A percentile compares a stretch with the other conserved stretches of the same genome.
phyloP scores from a whole-genome alignment of 2,113 vertebrate species.

The Myrmecobius fasciatus region DNA sequence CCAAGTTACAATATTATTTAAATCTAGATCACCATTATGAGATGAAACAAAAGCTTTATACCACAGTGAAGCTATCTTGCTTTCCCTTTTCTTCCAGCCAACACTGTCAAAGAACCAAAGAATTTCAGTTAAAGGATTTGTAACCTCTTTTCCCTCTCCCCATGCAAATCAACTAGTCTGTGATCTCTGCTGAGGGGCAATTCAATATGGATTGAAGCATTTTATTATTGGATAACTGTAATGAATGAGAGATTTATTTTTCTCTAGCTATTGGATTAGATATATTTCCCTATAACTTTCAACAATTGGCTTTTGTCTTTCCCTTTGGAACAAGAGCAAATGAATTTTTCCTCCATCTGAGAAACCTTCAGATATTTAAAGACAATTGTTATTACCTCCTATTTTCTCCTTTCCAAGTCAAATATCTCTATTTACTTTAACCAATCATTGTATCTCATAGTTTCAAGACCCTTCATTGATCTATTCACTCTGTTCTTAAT shows the following conservation, averaged over 20 bases:
- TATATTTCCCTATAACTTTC: background rate
- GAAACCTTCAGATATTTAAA: background rate
- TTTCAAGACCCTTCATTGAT: background rate
- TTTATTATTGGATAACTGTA: background rate
- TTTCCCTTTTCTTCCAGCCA: background rate
- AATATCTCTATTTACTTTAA: background rate
- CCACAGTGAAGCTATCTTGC: background rate
- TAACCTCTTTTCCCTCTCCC: background rate
- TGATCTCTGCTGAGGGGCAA: background rate
- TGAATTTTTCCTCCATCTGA: background rate
- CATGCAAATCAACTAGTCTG: background rate
- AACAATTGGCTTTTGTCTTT: background rate
- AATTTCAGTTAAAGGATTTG: background rate
- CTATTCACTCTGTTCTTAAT: background rate
- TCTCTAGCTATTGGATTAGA: background rate
- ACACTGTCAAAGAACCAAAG: background rate
- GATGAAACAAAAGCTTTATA: background rate
- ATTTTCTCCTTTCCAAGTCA: background rate
- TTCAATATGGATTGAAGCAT: background rate
- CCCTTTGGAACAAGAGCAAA: background rate
- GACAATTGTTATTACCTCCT: background rate
- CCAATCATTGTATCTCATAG: background rate
- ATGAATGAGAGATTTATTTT: background rate
- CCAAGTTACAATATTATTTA: background rate
- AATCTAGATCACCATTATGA: background rate